Conservation (phyloP, 1,140 invertebrate genomes). For the Drosophila tristis region DNA sequence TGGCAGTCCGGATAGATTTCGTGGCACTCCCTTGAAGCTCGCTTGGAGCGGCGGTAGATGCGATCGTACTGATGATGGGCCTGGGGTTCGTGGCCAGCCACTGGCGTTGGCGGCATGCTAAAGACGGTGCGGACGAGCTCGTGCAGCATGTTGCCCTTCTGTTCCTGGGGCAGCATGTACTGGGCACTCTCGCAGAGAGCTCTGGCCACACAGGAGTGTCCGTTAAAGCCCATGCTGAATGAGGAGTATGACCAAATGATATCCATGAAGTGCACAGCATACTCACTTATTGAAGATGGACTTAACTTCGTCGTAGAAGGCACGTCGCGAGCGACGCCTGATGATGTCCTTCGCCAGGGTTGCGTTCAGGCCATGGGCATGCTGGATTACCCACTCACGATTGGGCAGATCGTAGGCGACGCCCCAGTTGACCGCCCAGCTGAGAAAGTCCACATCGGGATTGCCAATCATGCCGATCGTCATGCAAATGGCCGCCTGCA, state of each 20-base stretch:
- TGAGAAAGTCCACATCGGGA: constrained; percentile 73
- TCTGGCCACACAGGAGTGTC: constrained; percentile 87
- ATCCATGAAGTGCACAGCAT: neutral
- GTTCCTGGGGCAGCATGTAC: constrained; percentile 83
- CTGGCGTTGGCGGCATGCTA: constrained; percentile 50
- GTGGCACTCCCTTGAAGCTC: constrained; percentile 85
- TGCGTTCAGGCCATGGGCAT: constrained; percentile 79
- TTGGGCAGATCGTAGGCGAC: constrained; percentile 90
- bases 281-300: constrained; percentile 88
- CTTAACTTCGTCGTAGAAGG: constrained; percentile 89
- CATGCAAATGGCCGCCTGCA: constrained; percentile 75
- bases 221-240: constrained; percentile 88
- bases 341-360: constrained; percentile 83
- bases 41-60: constrained; percentile 63
- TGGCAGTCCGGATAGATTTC: constrained; percentile 87
- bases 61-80: constrained; percentile 68
- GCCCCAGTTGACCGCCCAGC: constrained; percentile 88
- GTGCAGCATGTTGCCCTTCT: constrained; percentile 87
- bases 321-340: constrained; percentile 87
- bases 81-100: constrained; percentile 56
- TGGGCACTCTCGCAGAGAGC: constrained; percentile 89
- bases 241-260: neutral
- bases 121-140: constrained; percentile 88
- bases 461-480: constrained; percentile 82
- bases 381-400: constrained; percentile 86